Base-by-base conservation (phyloP, 1,140 invertebrate species). In the Harpegnathos saltator region DNA sequence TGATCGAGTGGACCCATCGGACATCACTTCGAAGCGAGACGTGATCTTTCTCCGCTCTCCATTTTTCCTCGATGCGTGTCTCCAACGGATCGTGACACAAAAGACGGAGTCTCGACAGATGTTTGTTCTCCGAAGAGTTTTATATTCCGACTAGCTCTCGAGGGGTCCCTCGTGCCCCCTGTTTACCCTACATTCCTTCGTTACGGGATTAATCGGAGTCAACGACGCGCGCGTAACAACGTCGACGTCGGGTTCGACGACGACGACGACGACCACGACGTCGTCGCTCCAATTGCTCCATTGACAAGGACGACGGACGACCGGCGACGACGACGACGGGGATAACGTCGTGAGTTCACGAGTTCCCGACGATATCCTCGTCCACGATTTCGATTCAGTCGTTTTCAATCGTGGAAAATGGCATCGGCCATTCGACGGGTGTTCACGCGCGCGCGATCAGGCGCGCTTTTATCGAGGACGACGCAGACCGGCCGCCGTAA, bases 131-230 rank as follows among this genome's bases (percentile, higher is more conserved):
- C 15, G 29, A 33, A 54, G 19, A 58, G 56, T 38, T 72, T 29
- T 58, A n/a, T 33, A 17, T n/a, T 33, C 14, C 52, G 38, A 58
- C 5, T 17, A 19, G 29, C 26, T 71, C 4, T 1, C 26, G 52
- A 52, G 54, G 19, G 5, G 1, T 58, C 52, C 38, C 33, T 54
- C 29, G 69, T 72, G 19, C 19, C 29, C 29, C 52, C 19, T 58
- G 69, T 72, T 72, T 74, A 74, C 29, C 19, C 69, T 72, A 62
- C 58, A 74, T 74, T 74, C 72, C 58, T 74, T 15, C 59, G 71
- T 74, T 74, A 26, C 56, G 58, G 33, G 58, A 74, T 62, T 74
- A 74, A 74, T 74, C 72, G 56, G 38, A 74, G 56, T 74, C 58
- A 74, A 74, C 58, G 38, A 74, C 38, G 72, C 24, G 72, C 58